Evolutionary conservation across 2,113 vertebrate genomes (phyloP).

Genomic region (Malaclemys terrapin): DNA sequence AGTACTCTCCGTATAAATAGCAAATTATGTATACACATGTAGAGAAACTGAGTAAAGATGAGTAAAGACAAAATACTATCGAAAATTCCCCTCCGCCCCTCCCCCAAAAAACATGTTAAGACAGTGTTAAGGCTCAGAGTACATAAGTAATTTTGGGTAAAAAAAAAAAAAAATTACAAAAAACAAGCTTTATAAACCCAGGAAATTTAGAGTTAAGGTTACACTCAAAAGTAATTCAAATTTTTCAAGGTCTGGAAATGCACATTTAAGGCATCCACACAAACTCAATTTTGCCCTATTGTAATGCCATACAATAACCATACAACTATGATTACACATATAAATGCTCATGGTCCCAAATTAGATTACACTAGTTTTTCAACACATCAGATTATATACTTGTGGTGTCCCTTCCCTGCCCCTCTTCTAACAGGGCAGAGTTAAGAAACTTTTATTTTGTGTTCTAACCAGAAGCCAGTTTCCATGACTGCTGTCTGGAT

Average conservation of each 20-base stretch:
- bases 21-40: background rate
- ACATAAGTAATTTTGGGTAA: background rate
- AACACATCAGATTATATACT: background rate
- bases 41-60: background rate
- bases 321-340: background rate
- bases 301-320: background rate
- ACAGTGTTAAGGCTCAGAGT: rapidly evolving
- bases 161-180: rapidly evolving
- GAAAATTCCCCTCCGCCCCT: background rate
- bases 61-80: no score
- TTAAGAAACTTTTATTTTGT: background rate
- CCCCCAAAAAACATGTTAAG: background rate
- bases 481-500: background rate
- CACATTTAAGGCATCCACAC: background rate
- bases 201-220: background rate
- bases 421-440: background rate
- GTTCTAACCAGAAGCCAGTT: background rate
- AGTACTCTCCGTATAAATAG: background rate
- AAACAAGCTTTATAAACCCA: background rate
- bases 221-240: background rate
- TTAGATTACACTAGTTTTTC: background rate
- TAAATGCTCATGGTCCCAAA: background rate
- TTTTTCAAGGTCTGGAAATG: background rate
- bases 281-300: background rate
- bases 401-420: background rate